Evolutionary conservation across 64 coral and sea anemone species (phyloP), one percentile per base, ranked within the genome.

Genomic region (Stichodactyla mertensii): DNA sequence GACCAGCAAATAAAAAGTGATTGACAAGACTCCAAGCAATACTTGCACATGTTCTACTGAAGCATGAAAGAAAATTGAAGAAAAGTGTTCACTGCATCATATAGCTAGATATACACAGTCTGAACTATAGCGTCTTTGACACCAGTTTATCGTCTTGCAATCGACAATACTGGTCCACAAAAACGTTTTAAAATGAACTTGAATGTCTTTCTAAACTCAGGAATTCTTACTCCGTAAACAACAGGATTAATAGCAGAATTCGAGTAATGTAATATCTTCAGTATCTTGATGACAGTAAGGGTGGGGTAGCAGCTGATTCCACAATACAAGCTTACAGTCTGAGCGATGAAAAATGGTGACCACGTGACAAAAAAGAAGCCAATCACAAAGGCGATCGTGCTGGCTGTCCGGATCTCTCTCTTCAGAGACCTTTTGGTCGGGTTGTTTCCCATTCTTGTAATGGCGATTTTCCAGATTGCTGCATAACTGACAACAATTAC

Each of bases 351-450:
- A 52, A 96, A 96, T n/a, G 91, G 91, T 7, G 91, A 92, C 94
- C 91, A 96, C 6, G 91, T 88, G 71, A 96, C 11, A n/a, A 96
- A 58, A 26, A 96, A 96, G 79, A 96, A 96, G 4, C 94, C 94
- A 78, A 96, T 96, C 79, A 96, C 94, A 70, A 96, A 96, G 15
- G 94, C 94, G 22, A 96, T 96, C 36, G 94, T 96, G 18, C 87
- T 89, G 2, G 91, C 91, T 4, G 91, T 93, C n/a, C 94, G 91
- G 55, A 92, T 93, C 22, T 93, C 91, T 2, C 94, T 24, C 55
- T 93, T 93, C 15, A 96, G 31, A 0, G 94, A 96, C 52, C 94
- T 82, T 79, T 92, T 96, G 27, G 91, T 93, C 19, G 94, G 94
- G 69, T 96, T 96, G 77, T 96, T 96, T 51, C 88, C 89, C 94